Evolutionary conservation across 2,113 vertebrate species (phyloP).

Genomic region (Phalacrocorax pelagicus): DNA sequence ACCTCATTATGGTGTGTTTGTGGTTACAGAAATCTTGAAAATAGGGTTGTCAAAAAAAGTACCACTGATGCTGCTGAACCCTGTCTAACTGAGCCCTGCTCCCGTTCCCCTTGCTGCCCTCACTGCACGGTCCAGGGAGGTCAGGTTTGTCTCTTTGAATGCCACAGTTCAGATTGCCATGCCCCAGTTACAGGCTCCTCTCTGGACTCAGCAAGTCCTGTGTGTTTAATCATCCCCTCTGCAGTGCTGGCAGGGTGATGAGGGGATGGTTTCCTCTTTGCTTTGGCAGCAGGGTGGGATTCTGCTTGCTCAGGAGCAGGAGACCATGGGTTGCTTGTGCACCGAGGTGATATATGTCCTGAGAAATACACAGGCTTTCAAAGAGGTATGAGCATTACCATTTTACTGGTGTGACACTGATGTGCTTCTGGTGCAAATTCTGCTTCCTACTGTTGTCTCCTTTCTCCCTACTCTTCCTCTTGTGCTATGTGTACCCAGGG

Average conservation of each 20-base stretch:
- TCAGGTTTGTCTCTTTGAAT: background rate
- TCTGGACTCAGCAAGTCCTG: background rate
- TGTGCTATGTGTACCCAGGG: background rate
- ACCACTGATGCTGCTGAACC: background rate
- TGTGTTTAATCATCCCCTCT: background rate
- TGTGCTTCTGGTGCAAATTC: background rate
- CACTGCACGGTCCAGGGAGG: background rate
- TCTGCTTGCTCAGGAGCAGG: background rate
- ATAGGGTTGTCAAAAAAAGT: background rate
- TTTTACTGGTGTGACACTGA: background rate
- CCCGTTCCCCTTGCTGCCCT: background rate
- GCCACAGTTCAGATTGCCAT: background rate
- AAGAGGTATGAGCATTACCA: background rate
- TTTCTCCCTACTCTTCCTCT: background rate
- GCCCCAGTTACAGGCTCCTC: background rate
- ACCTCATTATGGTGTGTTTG: background rate
- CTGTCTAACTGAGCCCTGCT: background rate
- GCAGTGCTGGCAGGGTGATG: background rate
- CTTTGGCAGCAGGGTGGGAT: background rate
- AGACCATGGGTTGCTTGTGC: fast-evolving
- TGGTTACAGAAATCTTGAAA: background rate
- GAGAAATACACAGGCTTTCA: background rate
- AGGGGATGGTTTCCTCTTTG: background rate
- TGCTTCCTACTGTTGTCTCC: background rate
- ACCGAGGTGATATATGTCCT: fast-evolving